Percentiles rank a stretch among this genome's conserved stretches.
Conservation (phyloP, 1,140 invertebrate genomes). For the Papilio polyxenes region DNA sequence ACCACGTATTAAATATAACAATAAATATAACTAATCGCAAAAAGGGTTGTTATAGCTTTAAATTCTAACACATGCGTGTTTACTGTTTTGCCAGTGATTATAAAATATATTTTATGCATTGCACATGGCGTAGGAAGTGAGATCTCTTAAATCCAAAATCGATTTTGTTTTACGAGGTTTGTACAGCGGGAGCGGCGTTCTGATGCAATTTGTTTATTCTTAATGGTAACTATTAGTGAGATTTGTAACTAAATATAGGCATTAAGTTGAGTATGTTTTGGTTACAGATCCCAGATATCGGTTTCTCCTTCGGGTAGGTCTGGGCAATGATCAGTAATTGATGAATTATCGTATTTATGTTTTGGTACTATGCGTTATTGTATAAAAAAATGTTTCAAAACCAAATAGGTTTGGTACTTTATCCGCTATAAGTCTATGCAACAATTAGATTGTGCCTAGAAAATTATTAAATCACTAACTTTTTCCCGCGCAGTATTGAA, state of each 20-base stretch:
- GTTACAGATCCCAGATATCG: conserved; percentile 35
- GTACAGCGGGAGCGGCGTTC: conserved; percentile 18
- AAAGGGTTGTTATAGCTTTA: conserved; percentile 6
- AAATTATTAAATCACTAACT: too few relatives aligned
- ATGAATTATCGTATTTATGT: background rate
- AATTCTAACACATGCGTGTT: conserved; percentile 23
- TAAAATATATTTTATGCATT: conserved; percentile 37
- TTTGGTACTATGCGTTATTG: background rate
- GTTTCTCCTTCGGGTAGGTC: conserved; percentile 38
- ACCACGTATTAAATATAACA: background rate
- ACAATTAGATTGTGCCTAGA: too few relatives aligned
- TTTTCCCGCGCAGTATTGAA: too few relatives aligned
- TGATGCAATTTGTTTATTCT: conserved; percentile 39
- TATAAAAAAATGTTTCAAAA: background rate
- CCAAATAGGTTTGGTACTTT: background rate
- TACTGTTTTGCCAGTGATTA: conserved; percentile 28
- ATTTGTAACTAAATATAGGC: conserved; percentile 37
- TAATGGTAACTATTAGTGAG: conserved; percentile 27
- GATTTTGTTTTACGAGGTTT: conserved; percentile 38
- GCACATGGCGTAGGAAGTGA: conserved; percentile 28
- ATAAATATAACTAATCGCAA: conserved; percentile 15
- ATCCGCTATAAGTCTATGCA: too few relatives aligned
- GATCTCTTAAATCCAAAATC: conserved; percentile 23
- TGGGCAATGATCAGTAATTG: background rate
- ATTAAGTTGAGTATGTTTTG: conserved; percentile 26